Evolutionary conservation across 2,888 invertebrate genomes (phyloP), one percentile per base, ranked within the genome.

Genomic region (Cryptophagus acutangulus): DNA sequence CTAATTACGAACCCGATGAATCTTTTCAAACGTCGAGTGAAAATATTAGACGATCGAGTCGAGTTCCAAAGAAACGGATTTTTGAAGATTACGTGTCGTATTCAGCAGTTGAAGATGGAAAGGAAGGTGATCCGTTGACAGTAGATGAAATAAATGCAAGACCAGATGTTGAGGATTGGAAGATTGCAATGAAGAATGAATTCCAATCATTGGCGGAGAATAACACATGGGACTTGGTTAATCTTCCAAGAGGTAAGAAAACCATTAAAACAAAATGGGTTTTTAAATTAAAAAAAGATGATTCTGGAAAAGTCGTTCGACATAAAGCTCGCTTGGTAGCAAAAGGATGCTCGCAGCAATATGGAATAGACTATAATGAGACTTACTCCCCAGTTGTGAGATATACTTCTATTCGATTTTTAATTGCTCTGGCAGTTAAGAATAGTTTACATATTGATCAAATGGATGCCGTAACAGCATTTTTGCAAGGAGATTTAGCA

Each of bases 331-430:
- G 40, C 6, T 26, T 44, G 3, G 40, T 40, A 16, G 37, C 37
- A 29, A 24, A 36, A 18, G 38, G 43, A 3, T 46, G 25, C 17
- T 28, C 17, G 10, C 38, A 46, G 33, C 14, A 20, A 31, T 18
- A 17, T 1, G 44, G 34, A 18, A 14, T 41, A 16, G 33, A 42
- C 14, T 45, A 43, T 35, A 37, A 34, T 4, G 35, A 41, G 18
- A 45, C 41, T 0, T 46, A 36, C 17, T 36, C 46, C n/a, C 41
- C 43, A 1, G 43, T 43, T 8, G 46, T 37, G 2, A 17, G 40
- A 9, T 15, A 36, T 8, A 30, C 33, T 10, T 16, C 41, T 1
- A 12, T 45, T 5, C 16, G 41, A 38, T 8, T 33, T 1, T n/a
- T 43, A 12, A 17, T 36, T 2, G 29, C 41, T 16, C 10, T 36